Conservation (phyloP, 2,113 vertebrate species). For the Heptranchias perlo region DNA sequence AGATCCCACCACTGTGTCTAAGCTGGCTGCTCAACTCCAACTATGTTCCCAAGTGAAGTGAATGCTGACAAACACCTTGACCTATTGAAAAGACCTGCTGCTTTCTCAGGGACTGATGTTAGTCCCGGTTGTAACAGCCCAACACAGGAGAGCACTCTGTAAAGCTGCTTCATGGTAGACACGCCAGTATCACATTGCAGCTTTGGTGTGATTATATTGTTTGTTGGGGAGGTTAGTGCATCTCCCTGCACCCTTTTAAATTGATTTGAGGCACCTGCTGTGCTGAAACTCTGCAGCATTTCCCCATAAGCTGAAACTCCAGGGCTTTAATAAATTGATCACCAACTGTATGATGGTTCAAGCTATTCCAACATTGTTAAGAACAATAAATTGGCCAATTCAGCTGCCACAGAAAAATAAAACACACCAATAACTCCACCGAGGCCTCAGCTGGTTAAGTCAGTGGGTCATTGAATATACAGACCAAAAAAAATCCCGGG, state of each 20-base stretch:
- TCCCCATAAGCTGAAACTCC: neutral
- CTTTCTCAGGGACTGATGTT: neutral
- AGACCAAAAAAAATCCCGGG: neutral
- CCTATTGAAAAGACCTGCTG: neutral
- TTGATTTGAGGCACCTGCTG: slow-evolving; percentile 44
- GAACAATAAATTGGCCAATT: neutral
- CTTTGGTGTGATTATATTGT: neutral
- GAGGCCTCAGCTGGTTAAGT: neutral
- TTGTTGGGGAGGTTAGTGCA: neutral
- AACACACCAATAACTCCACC: neutral
- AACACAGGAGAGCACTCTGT: neutral
- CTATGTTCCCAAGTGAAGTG: slow-evolving; percentile 36
- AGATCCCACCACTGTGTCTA: slow-evolving; percentile 37
- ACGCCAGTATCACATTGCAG: slow-evolving; percentile 35
- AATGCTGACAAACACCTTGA: slow-evolving; percentile 33
- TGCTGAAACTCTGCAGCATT: neutral
- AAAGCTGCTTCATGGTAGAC: neutral
- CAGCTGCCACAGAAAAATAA: neutral
- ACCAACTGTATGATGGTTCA: neutral
- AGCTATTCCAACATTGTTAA: neutral
- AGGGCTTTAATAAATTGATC: neutral
- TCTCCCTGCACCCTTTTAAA: slow-evolving; percentile 34
- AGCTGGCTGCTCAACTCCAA: slow-evolving; percentile 37
- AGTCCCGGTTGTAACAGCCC: slow-evolving; percentile 39
- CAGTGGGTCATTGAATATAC: too few relatives aligned